Evolutionary conservation across 2,888 invertebrate species (phyloP), one percentile per base, ranked within the genome.

Genomic region (Hipparchia sbordonii): DNA sequence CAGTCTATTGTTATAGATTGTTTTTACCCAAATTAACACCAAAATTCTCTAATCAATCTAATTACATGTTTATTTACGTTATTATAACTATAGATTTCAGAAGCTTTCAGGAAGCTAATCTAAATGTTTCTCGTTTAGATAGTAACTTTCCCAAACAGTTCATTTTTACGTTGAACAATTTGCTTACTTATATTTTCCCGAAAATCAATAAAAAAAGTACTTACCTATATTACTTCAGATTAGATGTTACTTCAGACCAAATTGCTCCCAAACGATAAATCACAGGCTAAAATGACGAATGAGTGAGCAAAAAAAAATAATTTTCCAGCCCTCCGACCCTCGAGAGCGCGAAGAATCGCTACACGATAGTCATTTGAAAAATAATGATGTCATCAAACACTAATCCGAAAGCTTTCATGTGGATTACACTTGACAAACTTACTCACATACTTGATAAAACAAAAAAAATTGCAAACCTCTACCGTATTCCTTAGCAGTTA

Each of bases 371-470:
- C 90, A 90, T 93, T 90, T 86, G 87, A 85, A 87, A 90, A 92
- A 92, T 93, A 93, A 93, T 93, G 93, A 93, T 87, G 91, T 93
- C 93, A 93, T 93, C 93, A 93, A 93, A 93, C 91, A 91, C 93
- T 93, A 93, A 93, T 93, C 92, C 90, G 81, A 89, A 90, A 91
- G 93, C 93, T 93, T 93, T 93, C 93, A 91, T 92, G 92, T 91
- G 93, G 92, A 93, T 93, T 93, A 91, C 87, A 85, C 73, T 72
- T 56, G 51, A 76, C 85, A 84, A 84, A 82, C 69, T 72, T 79
- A 76, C 66, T 6, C 68, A 10, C 9, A 63, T 75, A 57, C 72
- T 57, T 3, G 69, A n/a, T 1, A 4, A 23, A 77, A 63, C 52
- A 4, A 8, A 23, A 51, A 23, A 60, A 13, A 48, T 10, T 12